These are phyloP conservation scores for Rhinoderma darwinii DNA, from an alignment of 2,113 vertebrate species.

Conservation along the genomic window DNA sequence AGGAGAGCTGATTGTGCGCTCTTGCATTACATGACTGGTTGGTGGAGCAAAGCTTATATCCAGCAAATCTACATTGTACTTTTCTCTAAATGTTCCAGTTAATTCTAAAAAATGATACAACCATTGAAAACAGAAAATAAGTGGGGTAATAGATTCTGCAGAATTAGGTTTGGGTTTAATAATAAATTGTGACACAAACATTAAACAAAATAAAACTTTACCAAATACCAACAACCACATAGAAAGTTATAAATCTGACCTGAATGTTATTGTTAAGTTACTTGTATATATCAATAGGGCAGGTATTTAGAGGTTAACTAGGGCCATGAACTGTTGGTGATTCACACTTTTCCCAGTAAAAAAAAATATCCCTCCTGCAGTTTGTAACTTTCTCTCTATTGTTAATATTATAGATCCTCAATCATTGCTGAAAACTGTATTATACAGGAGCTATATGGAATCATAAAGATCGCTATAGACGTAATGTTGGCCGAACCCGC, in stretches of 20 bases:
- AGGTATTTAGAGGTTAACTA: no score
- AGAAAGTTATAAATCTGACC: background rate
- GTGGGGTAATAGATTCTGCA: background rate
- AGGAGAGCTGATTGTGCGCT: slow-evolving; percentile 19
- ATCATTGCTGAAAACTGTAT: no score
- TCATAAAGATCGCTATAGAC: no score
- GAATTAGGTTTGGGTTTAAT: background rate
- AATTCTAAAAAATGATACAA: background rate
- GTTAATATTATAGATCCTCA: no score
- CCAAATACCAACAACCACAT: background rate
- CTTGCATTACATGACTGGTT: slow-evolving; percentile 17
- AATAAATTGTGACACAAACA: background rate
- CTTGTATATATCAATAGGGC: no score
- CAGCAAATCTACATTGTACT: background rate
- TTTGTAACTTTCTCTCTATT: no score
- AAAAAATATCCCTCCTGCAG: no score
- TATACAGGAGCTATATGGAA: no score
- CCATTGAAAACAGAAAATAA: background rate
- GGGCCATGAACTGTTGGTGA: no score
- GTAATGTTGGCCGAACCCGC: no score
- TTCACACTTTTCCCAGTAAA: no score
- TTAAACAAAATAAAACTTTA: background rate
- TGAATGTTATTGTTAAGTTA: no score
- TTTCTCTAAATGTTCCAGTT: background rate
- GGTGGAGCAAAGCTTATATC: background rate